Evolutionary conservation across 2,797 vertebrate species (phyloP).

Genomic region (Vireo griseus): DNA sequence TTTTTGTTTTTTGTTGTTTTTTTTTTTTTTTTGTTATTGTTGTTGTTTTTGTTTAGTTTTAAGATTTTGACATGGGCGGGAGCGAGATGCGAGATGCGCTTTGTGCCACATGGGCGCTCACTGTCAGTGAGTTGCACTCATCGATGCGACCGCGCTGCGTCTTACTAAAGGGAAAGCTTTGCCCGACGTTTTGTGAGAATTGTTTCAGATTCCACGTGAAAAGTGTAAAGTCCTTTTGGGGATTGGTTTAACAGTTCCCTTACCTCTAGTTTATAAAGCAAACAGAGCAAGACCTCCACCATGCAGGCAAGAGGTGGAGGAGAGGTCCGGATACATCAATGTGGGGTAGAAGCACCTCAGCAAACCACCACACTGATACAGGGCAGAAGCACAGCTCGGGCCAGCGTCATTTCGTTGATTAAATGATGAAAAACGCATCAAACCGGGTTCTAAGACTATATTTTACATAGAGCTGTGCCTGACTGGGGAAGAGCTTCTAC

Average conservation of each 20-base stretch:
- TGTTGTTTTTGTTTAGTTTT: background rate
- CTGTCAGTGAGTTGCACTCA: background rate
- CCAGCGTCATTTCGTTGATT: background rate
- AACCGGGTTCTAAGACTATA: background rate
- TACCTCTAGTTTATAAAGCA: background rate
- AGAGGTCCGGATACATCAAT: fast-evolving
- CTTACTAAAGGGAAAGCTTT: background rate
- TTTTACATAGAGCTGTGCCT: background rate
- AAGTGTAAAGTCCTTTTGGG: background rate
- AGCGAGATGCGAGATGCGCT: background rate
- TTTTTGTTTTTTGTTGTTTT: background rate
- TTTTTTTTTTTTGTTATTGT: no score
- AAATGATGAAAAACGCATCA: background rate
- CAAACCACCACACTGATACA: no score
- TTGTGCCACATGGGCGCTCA: fast-evolving
- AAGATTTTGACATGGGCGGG: background rate
- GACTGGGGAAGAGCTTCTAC: background rate
- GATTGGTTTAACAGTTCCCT: background rate
- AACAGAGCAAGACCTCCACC: background rate
- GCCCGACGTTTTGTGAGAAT: background rate
- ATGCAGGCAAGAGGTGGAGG: background rate
- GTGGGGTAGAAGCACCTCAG: background rate
- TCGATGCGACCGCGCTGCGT: background rate
- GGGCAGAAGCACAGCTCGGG: background rate
- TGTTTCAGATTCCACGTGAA: background rate